These are phyloP conservation scores for Acrocephalus arundinaceus DNA, from an alignment of 2,113 vertebrate genomes.

Conservation along the genomic window DNA sequence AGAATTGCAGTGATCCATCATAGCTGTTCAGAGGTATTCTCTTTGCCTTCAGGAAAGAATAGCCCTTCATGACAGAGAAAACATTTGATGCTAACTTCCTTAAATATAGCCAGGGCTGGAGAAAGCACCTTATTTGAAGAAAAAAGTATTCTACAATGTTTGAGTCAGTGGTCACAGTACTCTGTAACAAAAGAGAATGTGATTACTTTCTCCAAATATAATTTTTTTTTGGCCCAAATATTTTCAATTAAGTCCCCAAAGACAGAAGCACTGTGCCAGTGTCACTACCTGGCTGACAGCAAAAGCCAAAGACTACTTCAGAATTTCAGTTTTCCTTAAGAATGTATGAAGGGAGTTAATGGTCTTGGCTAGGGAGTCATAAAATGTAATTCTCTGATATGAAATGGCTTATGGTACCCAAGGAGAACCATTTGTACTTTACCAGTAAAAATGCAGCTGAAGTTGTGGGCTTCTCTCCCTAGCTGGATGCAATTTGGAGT, in stretches of 20 bases:
- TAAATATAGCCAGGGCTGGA: neutral
- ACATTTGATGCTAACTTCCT: neutral
- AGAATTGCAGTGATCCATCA: neutral
- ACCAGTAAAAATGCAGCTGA: neutral
- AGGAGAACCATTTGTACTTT: neutral
- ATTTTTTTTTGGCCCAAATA: neutral
- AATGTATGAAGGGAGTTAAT: neutral
- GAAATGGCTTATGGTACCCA: neutral
- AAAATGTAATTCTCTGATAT: neutral
- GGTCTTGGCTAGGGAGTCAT: neutral
- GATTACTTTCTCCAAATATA: neutral
- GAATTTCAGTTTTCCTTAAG: neutral
- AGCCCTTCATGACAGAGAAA: neutral
- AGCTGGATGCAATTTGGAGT: accelerated
- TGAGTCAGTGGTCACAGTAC: neutral
- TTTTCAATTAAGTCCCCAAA: neutral
- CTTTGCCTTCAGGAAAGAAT: neutral
- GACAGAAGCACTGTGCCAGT: neutral
- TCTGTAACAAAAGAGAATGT: neutral
- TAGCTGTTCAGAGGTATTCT: neutral
- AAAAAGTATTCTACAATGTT: neutral
- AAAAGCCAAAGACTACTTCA: neutral
- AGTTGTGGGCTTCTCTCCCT: neutral
- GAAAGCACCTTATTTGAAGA: neutral
- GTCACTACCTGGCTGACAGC: neutral